phyloP scores from a whole-genome alignment of 1,140 invertebrate species.

The Uloborus diversus region DNA sequence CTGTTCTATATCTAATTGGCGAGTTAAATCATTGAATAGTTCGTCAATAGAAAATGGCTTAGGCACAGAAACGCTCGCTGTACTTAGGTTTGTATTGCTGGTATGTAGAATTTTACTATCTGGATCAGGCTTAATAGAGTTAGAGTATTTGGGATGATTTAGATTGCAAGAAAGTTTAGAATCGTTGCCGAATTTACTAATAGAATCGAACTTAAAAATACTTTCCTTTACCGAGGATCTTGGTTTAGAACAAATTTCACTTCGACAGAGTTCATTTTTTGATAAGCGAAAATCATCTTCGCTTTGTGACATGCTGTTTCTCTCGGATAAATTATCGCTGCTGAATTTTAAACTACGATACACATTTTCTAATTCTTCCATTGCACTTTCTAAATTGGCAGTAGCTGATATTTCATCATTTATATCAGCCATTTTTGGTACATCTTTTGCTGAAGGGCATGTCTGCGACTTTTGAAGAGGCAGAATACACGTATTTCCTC shows the following conservation, averaged over 20 bases:
- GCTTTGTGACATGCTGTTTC: constrained; percentile 13
- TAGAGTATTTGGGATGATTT: not conserved
- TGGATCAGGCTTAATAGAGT: not conserved
- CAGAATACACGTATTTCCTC: not conserved
- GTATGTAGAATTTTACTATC: too few relatives aligned
- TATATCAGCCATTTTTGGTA: not conserved
- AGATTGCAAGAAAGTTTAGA: not conserved
- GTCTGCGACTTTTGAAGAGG: not conserved
- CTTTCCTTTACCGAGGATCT: not conserved
- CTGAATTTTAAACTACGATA: constrained; percentile 47
- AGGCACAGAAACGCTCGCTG: not conserved
- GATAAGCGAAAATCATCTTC: not conserved
- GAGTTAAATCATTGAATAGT: constrained; percentile 33
- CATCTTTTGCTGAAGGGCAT: not conserved
- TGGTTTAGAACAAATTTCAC: too few relatives aligned
- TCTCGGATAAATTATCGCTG: constrained; percentile 46
- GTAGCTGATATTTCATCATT: constrained; percentile 14
- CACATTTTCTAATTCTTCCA: constrained; percentile 49
- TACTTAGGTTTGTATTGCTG: not conserved
- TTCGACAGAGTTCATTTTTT: too few relatives aligned
- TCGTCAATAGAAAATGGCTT: constrained; percentile 24
- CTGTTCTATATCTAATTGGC: constrained; percentile 33
- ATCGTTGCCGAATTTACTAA: not conserved
- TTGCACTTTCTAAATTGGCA: constrained; percentile 50
- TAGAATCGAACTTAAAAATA: too few relatives aligned